Evolutionary conservation across 2,888 invertebrate genomes (phyloP), one percentile per base, ranked within the genome.

Genomic region (Drosophila pseudotakahashii): DNA sequence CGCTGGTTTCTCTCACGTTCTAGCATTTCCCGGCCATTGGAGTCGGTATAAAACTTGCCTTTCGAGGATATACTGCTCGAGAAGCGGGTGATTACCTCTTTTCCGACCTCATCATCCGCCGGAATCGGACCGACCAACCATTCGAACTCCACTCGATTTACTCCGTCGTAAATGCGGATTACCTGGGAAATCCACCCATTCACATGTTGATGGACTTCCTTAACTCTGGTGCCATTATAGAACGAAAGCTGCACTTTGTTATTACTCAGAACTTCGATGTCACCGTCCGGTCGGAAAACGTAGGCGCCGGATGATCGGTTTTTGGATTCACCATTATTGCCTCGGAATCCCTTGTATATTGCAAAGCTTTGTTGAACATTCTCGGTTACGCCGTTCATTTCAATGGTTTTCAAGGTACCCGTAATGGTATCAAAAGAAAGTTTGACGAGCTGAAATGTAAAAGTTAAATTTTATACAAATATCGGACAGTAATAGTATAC

Each of bases 221-320:
- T 93, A 0, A 97, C 95, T 0, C 96, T 69, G 0, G 93, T 91
- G 0, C 96, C 97, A 89, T 91, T 86, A 57, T 85, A 85, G 0
- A 89, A 62, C 0, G 70, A 72, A 3, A 67, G 69, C 7, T 92
- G 88, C 5, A 90, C 73, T n/a, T 83, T 76, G 0, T 83, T 75
- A 0, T 64, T 75, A 0, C 63, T 45, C 0, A 89, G 55, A 0
- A 83, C 42, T 3, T 73, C 64, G 0, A 89, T 75, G 16, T 80
- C 79, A 0, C 92, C 92, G 41, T 93, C 93, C 0, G 97, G 97
- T 48, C 97, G 93, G 91, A 97, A 97, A 51, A 98, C 96, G 85
- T 99, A 99, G 0, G 99, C 99, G 0, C 99, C 99, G 0, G 98
- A 98, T 0, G 98, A 95, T 63, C 98, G 93, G 72, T 94, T 94